A percentile compares a stretch with the other conserved stretches of the same genome.
phyloP scores from a whole-genome alignment of 1,140 invertebrate species.

The Conus ventricosus region DNA sequence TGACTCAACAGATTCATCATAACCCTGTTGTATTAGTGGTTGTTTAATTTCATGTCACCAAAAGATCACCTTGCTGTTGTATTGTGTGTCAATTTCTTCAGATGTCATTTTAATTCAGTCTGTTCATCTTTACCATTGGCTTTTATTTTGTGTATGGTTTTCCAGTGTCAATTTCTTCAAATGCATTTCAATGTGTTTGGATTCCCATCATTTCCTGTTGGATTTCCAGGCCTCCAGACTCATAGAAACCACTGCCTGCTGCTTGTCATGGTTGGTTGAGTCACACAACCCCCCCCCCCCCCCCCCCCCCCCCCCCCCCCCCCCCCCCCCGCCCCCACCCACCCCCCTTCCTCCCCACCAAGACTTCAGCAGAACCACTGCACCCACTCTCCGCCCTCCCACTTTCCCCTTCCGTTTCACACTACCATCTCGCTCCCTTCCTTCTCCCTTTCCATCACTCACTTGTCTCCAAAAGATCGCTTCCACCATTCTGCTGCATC shows the following conservation, averaged over 20 bases:
- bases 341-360: background rate
- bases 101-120: too few relatives aligned
- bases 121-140: too few relatives aligned
- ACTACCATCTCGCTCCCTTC: background rate
- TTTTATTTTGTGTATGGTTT: too few relatives aligned
- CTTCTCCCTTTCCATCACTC: conserved; percentile 58
- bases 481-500: conserved; percentile 99
- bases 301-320: background rate
- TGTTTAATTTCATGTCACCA: too few relatives aligned
- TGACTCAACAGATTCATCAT: too few relatives aligned
- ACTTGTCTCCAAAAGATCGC: conserved; percentile 97
- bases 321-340: too few relatives aligned
- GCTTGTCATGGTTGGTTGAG: conserved; percentile 18
- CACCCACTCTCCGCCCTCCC: conserved; percentile 15
- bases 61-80: too few relatives aligned
- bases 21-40: too few relatives aligned
- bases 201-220: too few relatives aligned
- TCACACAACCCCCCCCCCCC: background rate
- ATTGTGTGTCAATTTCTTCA: too few relatives aligned
- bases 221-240: background rate
- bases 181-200: too few relatives aligned
- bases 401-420: background rate
- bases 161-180: too few relatives aligned
- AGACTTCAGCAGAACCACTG: background rate
- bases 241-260: background rate